These are phyloP conservation scores for Platycheirus albimanus DNA, from an alignment of 2,888 invertebrate species.

Conservation along the genomic window DNA sequence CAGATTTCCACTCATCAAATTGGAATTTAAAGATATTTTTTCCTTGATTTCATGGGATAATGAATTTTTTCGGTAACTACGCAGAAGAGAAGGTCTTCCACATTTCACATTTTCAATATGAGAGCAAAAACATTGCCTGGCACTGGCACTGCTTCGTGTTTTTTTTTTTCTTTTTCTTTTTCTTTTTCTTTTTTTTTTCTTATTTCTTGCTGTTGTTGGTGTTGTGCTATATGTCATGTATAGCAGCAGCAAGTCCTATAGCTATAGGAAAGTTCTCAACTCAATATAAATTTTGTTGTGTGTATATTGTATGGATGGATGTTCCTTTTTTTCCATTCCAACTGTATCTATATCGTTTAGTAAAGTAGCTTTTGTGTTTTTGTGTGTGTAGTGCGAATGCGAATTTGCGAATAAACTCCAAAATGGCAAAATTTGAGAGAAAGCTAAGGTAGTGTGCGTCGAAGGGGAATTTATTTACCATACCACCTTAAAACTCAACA, in stretches of 20 bases:
- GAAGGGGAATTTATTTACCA: constrained; percentile 21
- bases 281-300: constrained; percentile 61
- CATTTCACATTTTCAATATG: constrained; percentile 72
- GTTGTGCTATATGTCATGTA: constrained; percentile 33
- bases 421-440: constrained; percentile 44
- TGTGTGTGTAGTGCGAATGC: constrained; percentile 41
- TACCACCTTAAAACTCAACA: too few relatives aligned
- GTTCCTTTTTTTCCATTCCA: constrained; percentile 32
- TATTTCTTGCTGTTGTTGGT: too few relatives aligned
- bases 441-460: constrained; percentile 8
- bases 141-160: constrained; percentile 45
- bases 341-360: constrained; percentile 25
- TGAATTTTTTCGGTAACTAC: constrained; percentile 73
- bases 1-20: constrained; percentile 38
- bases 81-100: constrained; percentile 73
- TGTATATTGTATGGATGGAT: constrained; percentile 62
- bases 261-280: constrained; percentile 49
- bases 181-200: too few relatives aligned
- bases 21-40: constrained; percentile 26
- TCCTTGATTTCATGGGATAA: constrained; percentile 52
- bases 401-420: constrained; percentile 44
- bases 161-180: too few relatives aligned
- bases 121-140: constrained; percentile 73
- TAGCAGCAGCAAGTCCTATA: too few relatives aligned
- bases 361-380: constrained; percentile 15